These are phyloP conservation scores for Opisthocomus hoazin DNA, from an alignment of 2,113 vertebrate genomes.

Conservation along the genomic window DNA sequence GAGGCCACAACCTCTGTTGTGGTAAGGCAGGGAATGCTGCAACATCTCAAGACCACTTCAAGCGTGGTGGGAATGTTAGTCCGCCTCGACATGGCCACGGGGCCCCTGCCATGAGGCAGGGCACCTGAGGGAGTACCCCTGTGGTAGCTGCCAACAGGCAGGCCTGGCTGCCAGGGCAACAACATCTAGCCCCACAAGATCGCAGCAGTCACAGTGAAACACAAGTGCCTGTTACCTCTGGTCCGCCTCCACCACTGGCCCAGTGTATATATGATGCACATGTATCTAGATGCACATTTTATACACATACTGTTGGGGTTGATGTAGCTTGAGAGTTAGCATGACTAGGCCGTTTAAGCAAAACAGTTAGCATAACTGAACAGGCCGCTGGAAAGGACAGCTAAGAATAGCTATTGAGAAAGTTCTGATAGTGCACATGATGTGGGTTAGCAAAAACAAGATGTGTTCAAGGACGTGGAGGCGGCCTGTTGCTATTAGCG, in stretches of 20 bases:
- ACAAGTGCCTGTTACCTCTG: background rate
- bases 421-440: no score
- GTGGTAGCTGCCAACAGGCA: rapidly evolving
- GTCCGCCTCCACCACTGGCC: background rate
- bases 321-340: no score
- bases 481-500: no score
- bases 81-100: no score
- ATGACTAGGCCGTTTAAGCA: no score
- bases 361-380: no score
- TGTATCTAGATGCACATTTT: background rate
- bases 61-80: rapidly evolving
- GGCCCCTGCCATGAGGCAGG: no score
- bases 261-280: rapidly evolving
- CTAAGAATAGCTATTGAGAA: no score
- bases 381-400: no score
- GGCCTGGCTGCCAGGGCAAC: background rate
- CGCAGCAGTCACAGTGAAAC: background rate
- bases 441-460: no score
- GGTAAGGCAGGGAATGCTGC: rapidly evolving
- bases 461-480: no score
- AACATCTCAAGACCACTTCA: rapidly evolving
- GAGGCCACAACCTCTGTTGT: background rate
- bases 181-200: background rate
- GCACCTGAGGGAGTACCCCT: rapidly evolving
- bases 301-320: no score